These are phyloP conservation scores for Aplysia californica DNA, from an alignment of 1,140 invertebrate species.

Conservation along the genomic window DNA sequence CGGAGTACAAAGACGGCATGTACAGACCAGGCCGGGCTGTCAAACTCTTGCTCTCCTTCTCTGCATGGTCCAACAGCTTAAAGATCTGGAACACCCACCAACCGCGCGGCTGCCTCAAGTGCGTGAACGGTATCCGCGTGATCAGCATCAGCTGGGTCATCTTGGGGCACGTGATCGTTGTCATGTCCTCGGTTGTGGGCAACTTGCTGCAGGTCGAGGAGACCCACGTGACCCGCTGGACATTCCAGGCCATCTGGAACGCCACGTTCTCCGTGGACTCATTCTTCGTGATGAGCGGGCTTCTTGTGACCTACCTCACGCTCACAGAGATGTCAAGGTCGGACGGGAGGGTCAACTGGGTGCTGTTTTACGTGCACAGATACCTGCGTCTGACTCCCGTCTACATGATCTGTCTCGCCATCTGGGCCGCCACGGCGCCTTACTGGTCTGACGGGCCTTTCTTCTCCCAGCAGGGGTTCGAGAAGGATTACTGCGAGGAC, in stretches of 20 bases:
- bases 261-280: slow-evolving; percentile 90
- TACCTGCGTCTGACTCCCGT: slow-evolving; percentile 12
- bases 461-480: not conserved
- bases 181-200: not conserved
- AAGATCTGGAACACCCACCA: not conserved
- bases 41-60: not conserved
- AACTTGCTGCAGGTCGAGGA: not conserved
- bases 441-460: not conserved
- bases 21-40: not conserved
- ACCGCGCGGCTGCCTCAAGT: not conserved
- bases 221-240: slow-evolving; percentile 15
- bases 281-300: slow-evolving; percentile 78
- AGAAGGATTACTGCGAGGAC: not conserved
- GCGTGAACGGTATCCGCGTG: not conserved
- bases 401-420: not conserved
- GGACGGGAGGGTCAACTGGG: slow-evolving; percentile 44
- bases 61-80: not conserved
- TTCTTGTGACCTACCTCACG: slow-evolving; percentile 55
- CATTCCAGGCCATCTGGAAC: slow-evolving; percentile 70
- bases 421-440: not conserved
- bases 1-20: not conserved
- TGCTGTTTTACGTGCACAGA: slow-evolving; percentile 49
- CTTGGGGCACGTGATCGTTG: not conserved
- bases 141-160: slow-evolving; percentile 1
- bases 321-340: slow-evolving; percentile 66